Base-by-base conservation (phyloP, 2,113 vertebrate species). In the Solea solea region DNA sequence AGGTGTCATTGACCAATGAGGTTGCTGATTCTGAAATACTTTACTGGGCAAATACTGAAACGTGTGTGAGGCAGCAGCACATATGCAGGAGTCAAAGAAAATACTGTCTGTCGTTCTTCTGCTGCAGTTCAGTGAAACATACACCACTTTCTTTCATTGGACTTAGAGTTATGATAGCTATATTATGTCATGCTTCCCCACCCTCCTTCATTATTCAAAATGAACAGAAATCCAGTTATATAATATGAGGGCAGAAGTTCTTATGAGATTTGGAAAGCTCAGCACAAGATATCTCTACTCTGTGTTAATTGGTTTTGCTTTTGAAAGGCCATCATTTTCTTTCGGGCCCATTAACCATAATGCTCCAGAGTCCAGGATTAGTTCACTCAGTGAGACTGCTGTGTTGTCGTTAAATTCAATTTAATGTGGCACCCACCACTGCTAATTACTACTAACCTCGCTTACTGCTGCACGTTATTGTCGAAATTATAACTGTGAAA, bases 271-370 rank as follows among this genome's bases (percentile, higher is more conserved):
- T 92, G 86, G 89, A 88, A 83, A 90, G 89, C 87, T 88, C 88
- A 89, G 83, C 89, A 91, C 81, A 80, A 68, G 85, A 90, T 86
- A 85, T 90, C 86, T 88, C 75, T 80, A 83, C 88, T 89, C 75
- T 61, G 78, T 88, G 88, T 91, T 93, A 92, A 94, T 92, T 91
- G 90, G 88, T 92, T 93, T 92, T 91, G 91, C 90, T 90, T 91
- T 91, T 93, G 88, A 92, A 91, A 90, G 89, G 88, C 92, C 89
- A 93, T 92, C 88, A 89, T 93, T 93, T 91, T 92, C 87, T 92
- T 93, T 93, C 88, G 73, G 90, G 90, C 74, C 91, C 93, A 94
- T 94, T 92, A 93, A 92, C 85, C 83, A 79, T 88, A 90, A 92
- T 88, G 89, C 87, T 91, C 89, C 74, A 70, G 81, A 90, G 88